Base-by-base conservation (phyloP, 2,113 vertebrate species). In the Oceanites oceanicus region DNA sequence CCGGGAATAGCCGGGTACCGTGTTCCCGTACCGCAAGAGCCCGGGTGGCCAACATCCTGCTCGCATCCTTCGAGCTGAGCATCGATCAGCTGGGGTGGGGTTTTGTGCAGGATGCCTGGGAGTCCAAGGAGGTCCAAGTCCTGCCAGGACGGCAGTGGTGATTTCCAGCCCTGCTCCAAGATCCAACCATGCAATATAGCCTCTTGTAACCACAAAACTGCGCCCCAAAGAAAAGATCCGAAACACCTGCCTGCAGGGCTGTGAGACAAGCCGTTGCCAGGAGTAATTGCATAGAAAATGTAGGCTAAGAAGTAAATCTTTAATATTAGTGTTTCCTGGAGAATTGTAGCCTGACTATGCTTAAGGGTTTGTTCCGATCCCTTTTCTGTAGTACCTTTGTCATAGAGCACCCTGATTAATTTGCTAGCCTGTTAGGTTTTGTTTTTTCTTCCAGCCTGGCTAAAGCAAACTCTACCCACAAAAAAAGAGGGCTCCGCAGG, bases 41-140 rank as follows among this genome's bases (percentile, higher is more conserved):
- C 11, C 1, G 2, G 15, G 44, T 25, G 68, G 20, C 11, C 42
- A 7, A 22, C 0, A 0, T 27, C 15, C 73, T n/a, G 30, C 71
- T 65, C 14, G 2, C 38, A 9, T 8, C 52, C 83, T 44, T 73
- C 10, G 9, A 44, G 50, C 65, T n/a, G 40, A 30, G 21, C 29
- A 12, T 21, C 3, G 6, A 8, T 14, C 36, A 34, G 23, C 32
- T 40, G 53, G 38, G 34, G 1, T 63, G 21, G 10, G 36, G 4
- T 8, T 12, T 27, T n/a, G 42, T 17, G 74, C 23, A 49, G 50
- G 26, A 10, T 12, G 44, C 47, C 67, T 55, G 26, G 23, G 40
- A 58, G 11, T 2, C 17, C 67, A 13, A 18, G 32, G 45, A 3
- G 38, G 10, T 38, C 38, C 38, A 38, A 38, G 38, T 38, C 38